Evolutionary conservation across 2,113 vertebrate species (phyloP), one percentile per base, ranked within the genome.

Genomic region (Lontra canadensis): DNA sequence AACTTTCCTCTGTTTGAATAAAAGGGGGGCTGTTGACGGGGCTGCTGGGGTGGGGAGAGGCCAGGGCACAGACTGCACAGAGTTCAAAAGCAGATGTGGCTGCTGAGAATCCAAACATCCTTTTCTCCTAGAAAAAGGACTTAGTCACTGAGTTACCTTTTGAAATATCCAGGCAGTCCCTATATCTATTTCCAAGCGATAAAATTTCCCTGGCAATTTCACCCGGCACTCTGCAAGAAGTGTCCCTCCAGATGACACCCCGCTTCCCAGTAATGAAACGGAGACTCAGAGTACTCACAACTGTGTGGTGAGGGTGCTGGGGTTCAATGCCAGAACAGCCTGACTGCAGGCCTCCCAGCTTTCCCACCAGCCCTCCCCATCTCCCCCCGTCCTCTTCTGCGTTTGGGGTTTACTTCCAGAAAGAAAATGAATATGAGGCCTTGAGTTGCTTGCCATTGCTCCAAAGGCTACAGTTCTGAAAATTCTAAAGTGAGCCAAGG

Each of bases 1-100:
- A 97, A 96, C 98, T 98, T 98, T 98, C 98, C 98, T 98, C 98
- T 98, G 98, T 95, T 96, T 42, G 85, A 92, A 47, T 26, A 23
- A 55, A 65, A 34, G n/a, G 7, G 1, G 90, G 69, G 39, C 17
- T n/a, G 67, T 10, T 12, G 34, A 9, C 13, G 2, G 73, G 61
- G 63, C 86, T 57, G 73, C 23, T 23, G 44, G 57, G 67, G 80
- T 8, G 3, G 71, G 73, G 59, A 11, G 9, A 36, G 57, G 85
- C 83, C 15, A 36, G 42, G 49, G 61, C 89, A 57, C 67, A 96
- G 88, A 92, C 95, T 31, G 80, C 96, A 97, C 96, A 94, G 97
- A 97, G 97, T 97, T 98, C 97, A 98, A 92, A 95, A 95, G 97
- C 98, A 98, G 97, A 98, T 94, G 93, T 82, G 73, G 95, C 39